Evolutionary conservation across 2,888 invertebrate genomes (phyloP).

Genomic region (Drosophila paramelanica): DNA sequence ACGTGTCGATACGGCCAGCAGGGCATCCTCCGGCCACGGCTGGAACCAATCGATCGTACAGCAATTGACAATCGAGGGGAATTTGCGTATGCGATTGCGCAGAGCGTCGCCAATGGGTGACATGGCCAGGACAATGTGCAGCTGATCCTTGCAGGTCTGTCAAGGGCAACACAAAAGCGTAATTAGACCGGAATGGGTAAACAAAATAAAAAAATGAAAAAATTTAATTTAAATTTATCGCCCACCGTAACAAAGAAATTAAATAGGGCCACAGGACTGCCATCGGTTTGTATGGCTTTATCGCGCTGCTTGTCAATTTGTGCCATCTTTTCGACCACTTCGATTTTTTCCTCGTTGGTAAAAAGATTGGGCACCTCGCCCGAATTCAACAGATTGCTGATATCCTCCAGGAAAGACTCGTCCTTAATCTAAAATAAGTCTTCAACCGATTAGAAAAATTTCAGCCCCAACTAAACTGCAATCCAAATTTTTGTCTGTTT

Average conservation of each 20-base stretch:
- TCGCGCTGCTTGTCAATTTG: slow-evolving; percentile 95
- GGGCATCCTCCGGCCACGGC: slow-evolving; percentile 97
- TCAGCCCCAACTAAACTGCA: neutral
- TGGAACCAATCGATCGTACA: slow-evolving; percentile 99
- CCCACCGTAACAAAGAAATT: slow-evolving; percentile 91
- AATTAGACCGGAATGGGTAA: neutral
- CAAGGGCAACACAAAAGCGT: neutral
- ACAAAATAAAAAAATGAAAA: too few species aligned
- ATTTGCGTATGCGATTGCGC: slow-evolving; percentile 93
- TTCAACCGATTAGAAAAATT: slow-evolving; percentile 26
- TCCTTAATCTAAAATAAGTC: slow-evolving; percentile 90
- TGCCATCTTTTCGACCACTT: slow-evolving; percentile 97
- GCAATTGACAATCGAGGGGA: slow-evolving; percentile 96
- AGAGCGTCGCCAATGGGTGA: slow-evolving; percentile 95
- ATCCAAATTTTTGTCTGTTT: too few species aligned
- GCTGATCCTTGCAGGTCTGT: slow-evolving; percentile 93
- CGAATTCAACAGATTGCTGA: slow-evolving; percentile 95
- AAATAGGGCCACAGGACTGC: slow-evolving; percentile 94
- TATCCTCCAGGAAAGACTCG: slow-evolving; percentile 96
- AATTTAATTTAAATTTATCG: neutral
- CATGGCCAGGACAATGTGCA: slow-evolving; percentile 95
- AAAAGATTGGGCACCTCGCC: slow-evolving; percentile 98
- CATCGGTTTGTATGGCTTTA: slow-evolving; percentile 95
- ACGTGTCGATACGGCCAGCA: slow-evolving; percentile 93
- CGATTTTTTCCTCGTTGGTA: slow-evolving; percentile 93